phyloP scores from a whole-genome alignment of 2,113 vertebrate genomes.

The Mesocricetus auratus region DNA sequence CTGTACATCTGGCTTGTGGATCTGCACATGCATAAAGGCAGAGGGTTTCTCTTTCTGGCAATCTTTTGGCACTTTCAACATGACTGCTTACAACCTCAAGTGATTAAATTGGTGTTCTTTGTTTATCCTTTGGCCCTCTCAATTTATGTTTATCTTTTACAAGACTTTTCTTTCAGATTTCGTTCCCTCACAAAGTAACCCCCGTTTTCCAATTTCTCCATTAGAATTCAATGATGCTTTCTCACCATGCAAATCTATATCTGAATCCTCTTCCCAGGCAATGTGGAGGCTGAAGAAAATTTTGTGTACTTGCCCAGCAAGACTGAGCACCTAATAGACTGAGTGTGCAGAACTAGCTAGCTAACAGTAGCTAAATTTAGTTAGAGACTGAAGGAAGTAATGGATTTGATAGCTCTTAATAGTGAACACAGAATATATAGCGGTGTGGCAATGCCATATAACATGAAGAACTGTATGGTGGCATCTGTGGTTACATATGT shows the following conservation, averaged over 20 bases:
- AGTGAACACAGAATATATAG: not conserved
- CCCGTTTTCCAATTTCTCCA: no score
- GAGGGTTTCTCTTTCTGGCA: not conserved
- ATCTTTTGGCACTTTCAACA: not conserved
- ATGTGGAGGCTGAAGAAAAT: not conserved
- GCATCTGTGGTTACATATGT: not conserved
- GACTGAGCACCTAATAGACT: not conserved
- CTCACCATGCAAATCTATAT: not conserved
- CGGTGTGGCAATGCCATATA: not conserved
- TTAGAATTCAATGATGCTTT: not conserved
- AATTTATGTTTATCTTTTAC: slow-evolving; percentile 32
- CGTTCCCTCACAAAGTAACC: not conserved
- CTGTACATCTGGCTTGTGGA: not conserved
- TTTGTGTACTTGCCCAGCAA: not conserved
- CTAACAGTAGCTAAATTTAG: not conserved
- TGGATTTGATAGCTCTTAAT: not conserved
- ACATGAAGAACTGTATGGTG: not conserved
- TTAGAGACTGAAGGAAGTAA: not conserved
- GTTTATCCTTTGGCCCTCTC: not conserved
- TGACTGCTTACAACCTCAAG: not conserved
- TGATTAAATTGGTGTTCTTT: not conserved
- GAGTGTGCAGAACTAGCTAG: not conserved
- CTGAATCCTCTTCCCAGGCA: not conserved
- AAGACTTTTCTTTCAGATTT: not conserved
- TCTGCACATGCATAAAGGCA: not conserved